Conservation (phyloP, 2,797 vertebrate genomes). For the Neostethus bicornis region DNA sequence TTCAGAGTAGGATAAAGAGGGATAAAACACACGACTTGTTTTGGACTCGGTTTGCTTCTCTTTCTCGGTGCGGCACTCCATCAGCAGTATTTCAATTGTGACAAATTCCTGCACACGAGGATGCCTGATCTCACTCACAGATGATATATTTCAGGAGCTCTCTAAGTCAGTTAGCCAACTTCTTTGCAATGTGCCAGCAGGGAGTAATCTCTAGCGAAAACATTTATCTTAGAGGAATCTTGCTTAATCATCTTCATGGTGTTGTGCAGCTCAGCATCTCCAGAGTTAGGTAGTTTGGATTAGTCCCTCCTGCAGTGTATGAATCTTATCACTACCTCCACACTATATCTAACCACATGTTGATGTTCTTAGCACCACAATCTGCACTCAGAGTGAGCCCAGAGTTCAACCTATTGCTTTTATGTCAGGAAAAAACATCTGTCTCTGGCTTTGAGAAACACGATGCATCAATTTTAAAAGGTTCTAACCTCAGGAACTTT, state of each 20-base stretch:
- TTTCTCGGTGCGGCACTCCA: slow-evolving; percentile 27
- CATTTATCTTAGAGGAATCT: slow-evolving; percentile 73
- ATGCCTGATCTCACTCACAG: slow-evolving; percentile 39
- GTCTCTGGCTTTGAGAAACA: slow-evolving; percentile 40
- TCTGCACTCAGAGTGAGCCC: slow-evolving; percentile 40
- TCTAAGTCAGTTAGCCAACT: slow-evolving; percentile 50
- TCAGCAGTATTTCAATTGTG: slow-evolving; percentile 35
- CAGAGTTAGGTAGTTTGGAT: slow-evolving; percentile 74
- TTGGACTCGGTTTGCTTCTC: slow-evolving; percentile 25
- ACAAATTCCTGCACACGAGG: slow-evolving; percentile 46
- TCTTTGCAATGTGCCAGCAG: slow-evolving; percentile 58
- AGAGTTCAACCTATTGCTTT: slow-evolving; percentile 54
- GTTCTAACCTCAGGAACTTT: slow-evolving; percentile 27
- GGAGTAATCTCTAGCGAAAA: slow-evolving; percentile 70
- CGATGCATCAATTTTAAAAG: slow-evolving; percentile 34
- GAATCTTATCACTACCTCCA: slow-evolving; percentile 72
- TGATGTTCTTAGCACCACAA: slow-evolving; percentile 62
- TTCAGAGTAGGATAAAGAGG: slow-evolving; percentile 34
- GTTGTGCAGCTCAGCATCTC: slow-evolving; percentile 73
- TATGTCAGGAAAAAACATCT: slow-evolving; percentile 58
- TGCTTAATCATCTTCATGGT: slow-evolving; percentile 74
- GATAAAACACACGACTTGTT: slow-evolving; percentile 32
- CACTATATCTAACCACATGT: slow-evolving; percentile 68
- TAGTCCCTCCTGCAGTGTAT: slow-evolving; percentile 73
- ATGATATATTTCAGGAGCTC: slow-evolving; percentile 52